Evolutionary conservation across 2,113 vertebrate genomes (phyloP).

Genomic region (Eublepharis macularius): DNA sequence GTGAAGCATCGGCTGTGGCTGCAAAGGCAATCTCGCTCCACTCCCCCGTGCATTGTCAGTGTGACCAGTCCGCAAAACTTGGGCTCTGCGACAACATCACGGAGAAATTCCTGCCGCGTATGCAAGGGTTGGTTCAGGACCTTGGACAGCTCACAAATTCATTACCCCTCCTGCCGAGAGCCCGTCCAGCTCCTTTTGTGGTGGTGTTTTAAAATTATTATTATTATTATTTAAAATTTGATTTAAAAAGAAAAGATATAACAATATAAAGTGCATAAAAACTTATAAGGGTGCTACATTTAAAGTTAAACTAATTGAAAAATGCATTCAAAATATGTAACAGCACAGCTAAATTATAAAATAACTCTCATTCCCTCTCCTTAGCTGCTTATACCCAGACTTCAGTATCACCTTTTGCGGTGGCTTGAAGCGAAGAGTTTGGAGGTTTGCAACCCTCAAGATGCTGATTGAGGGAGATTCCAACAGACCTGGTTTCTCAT

Average conservation of each 20-base stretch:
- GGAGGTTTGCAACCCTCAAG: background rate
- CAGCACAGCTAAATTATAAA: too few species aligned
- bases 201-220: too few species aligned
- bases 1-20: background rate
- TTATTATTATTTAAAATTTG: too few species aligned
- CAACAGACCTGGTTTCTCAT: background rate
- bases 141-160: background rate
- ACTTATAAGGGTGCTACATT: too few species aligned
- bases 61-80: background rate
- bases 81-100: background rate
- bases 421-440: background rate
- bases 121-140: background rate
- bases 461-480: background rate
- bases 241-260: too few species aligned
- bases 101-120: background rate
- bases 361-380: too few species aligned
- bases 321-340: too few species aligned
- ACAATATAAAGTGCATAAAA: too few species aligned
- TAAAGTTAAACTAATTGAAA: too few species aligned
- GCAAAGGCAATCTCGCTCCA: background rate
- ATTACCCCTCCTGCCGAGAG: background rate
- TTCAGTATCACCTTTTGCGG: too few species aligned
- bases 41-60: background rate
- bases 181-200: too few species aligned
- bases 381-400: too few species aligned